A percentile compares a stretch with the other conserved stretches of the same genome.
phyloP scores from a whole-genome alignment of 2,888 invertebrate species.

The Temnothorax ravouxi region DNA sequence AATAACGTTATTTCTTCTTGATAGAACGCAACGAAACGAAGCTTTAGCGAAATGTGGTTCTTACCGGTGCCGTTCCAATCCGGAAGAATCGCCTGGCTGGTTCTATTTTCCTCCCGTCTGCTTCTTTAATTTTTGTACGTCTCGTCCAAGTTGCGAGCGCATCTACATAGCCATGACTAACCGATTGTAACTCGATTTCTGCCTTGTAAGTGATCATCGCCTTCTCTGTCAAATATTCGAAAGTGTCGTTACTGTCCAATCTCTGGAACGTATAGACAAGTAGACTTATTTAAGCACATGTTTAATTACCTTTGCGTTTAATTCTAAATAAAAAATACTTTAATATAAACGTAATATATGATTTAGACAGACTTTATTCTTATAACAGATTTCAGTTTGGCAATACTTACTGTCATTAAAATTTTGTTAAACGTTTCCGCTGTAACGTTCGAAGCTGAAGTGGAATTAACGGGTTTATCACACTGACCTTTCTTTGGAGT shows the following conservation, averaged over 20 bases:
- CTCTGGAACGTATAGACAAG: slow-evolving; percentile 66
- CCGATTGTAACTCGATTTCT: slow-evolving; percentile 77
- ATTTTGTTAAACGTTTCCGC: slow-evolving; percentile 77
- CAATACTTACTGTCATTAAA: slow-evolving; percentile 75
- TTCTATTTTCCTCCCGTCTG: slow-evolving; percentile 87
- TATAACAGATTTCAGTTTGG: background rate
- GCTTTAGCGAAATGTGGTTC: slow-evolving; percentile 25
- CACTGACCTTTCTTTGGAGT: slow-evolving; percentile 77
- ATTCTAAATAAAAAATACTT: background rate
- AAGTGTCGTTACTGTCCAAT: slow-evolving; percentile 77
- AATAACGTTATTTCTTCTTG: slow-evolving; percentile 13
- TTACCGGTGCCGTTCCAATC: slow-evolving; percentile 92
- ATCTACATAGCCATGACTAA: slow-evolving; percentile 75
- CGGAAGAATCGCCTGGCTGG: slow-evolving; percentile 91
- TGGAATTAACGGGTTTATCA: slow-evolving; percentile 42
- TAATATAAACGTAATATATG: background rate
- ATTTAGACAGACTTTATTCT: background rate
- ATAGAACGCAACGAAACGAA: slow-evolving; percentile 8
- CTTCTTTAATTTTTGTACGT: slow-evolving; percentile 79
- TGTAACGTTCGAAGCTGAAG: slow-evolving; percentile 67
- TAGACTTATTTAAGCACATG: background rate
- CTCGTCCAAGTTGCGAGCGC: slow-evolving; percentile 85
- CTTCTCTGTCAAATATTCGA: slow-evolving; percentile 76
- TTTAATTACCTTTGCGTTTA: background rate
- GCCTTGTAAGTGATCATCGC: slow-evolving; percentile 78